These are phyloP conservation scores for Raja brachyura DNA, from an alignment of 2,113 vertebrate species.

Conservation along the genomic window DNA sequence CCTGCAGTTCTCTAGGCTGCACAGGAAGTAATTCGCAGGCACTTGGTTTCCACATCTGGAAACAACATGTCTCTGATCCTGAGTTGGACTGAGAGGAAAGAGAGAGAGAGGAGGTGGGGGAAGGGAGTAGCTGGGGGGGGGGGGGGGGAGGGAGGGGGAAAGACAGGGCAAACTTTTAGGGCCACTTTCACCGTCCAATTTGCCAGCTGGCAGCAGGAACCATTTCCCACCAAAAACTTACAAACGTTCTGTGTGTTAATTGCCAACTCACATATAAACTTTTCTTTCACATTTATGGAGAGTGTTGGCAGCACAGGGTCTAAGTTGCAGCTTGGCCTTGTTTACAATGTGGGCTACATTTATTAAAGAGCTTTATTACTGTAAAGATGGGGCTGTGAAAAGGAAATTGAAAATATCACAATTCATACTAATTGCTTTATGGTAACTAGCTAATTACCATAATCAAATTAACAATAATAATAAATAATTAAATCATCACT, in stretches of 20 bases:
- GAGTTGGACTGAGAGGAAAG: constrained; percentile 42
- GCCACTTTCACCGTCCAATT: constrained; percentile 33
- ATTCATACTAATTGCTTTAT: background rate
- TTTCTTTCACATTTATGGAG: background rate
- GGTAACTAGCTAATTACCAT: no score
- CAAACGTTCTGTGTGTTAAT: background rate
- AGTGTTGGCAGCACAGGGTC: background rate
- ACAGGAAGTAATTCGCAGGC: constrained; percentile 41
- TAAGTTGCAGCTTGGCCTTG: background rate
- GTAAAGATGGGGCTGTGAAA: background rate
- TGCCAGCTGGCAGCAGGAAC: background rate
- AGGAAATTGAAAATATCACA: background rate
- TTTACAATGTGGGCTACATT: background rate
- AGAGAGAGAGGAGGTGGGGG: background rate
- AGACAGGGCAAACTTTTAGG: constrained; percentile 34
- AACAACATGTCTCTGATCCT: constrained; percentile 47
- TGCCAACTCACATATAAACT: background rate
- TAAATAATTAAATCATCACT: no score
- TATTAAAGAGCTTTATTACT: background rate
- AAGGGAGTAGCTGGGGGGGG: constrained; percentile 39
- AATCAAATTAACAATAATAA: no score
- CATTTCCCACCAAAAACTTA: background rate
- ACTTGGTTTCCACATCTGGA: constrained; percentile 46
- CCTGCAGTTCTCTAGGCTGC: constrained; percentile 19
- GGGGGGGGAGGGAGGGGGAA: background rate